Conservation (phyloP, 1,140 invertebrate genomes). For the Apolygus lucorum region DNA sequence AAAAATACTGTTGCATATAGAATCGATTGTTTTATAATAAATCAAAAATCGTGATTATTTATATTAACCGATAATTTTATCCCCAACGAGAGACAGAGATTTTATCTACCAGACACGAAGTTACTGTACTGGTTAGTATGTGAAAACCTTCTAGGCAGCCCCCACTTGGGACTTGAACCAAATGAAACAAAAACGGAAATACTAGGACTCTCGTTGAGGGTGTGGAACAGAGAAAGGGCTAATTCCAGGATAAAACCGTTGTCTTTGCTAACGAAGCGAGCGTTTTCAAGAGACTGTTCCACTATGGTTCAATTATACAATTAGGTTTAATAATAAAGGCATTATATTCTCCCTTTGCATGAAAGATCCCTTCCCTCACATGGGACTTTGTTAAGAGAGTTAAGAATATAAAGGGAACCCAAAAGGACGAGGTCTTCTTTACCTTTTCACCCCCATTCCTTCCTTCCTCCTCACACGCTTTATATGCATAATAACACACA, state of each 20-base stretch:
- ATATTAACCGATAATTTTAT: too few relatives aligned
- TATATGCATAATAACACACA: conserved; percentile 1
- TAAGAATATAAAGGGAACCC: not conserved
- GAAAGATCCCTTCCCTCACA: not conserved
- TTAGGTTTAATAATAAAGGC: not conserved
- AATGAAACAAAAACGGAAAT: too few relatives aligned
- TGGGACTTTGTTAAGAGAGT: not conserved
- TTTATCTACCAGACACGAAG: too few relatives aligned
- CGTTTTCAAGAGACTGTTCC: not conserved
- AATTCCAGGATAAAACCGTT: not conserved
- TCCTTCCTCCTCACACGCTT: not conserved
- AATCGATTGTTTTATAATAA: too few relatives aligned
- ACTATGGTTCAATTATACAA: not conserved
- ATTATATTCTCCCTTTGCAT: not conserved
- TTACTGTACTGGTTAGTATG: too few relatives aligned
- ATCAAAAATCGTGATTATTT: too few relatives aligned
- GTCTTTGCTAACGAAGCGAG: not conserved
- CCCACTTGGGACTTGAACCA: too few relatives aligned
- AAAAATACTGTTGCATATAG: too few relatives aligned
- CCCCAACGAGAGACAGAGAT: too few relatives aligned
- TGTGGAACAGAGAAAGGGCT: not conserved
- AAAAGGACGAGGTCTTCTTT: not conserved
- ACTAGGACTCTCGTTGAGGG: too few relatives aligned
- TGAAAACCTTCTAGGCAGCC: too few relatives aligned
- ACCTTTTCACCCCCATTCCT: not conserved